Conservation (phyloP, 1,140 invertebrate species). For the Orius insidiosus region DNA sequence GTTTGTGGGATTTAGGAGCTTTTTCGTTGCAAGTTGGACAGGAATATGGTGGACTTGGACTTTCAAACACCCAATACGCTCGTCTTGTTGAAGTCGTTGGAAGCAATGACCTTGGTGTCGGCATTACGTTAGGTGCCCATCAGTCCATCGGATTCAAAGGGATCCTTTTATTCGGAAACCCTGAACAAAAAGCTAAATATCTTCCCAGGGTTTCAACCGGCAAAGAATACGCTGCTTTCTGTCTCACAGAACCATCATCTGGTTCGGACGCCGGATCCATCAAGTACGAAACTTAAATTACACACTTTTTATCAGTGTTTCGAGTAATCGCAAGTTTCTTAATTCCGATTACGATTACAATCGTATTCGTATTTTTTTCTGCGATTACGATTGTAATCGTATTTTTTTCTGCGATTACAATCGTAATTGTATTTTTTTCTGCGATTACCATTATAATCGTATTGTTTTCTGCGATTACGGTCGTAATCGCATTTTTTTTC, state of each 20-base stretch:
- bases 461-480: no score
- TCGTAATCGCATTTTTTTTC: no score
- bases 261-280: conserved; percentile 87
- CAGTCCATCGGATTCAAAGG: conserved; percentile 91
- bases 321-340: no score
- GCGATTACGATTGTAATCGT: no score
- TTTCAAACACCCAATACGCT: conserved; percentile 90
- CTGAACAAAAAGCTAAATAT: conserved; percentile 81
- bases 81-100: conserved; percentile 82
- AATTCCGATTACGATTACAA: no score
- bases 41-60: conserved; percentile 60
- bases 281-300: no score
- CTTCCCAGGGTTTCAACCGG: conserved; percentile 73
- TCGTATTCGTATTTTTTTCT: no score
- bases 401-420: no score
- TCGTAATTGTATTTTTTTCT: no score
- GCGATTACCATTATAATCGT: no score
- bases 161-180: conserved; percentile 77
- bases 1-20: conserved; percentile 78
- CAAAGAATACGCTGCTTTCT: conserved; percentile 80
- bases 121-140: conserved; percentile 75
- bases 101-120: conserved; percentile 69
- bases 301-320: no score
- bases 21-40: conserved; percentile 81
- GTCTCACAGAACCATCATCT: conserved; percentile 88